Base-by-base conservation (phyloP, 1,140 invertebrate species). In the Trichonephila clavata region DNA sequence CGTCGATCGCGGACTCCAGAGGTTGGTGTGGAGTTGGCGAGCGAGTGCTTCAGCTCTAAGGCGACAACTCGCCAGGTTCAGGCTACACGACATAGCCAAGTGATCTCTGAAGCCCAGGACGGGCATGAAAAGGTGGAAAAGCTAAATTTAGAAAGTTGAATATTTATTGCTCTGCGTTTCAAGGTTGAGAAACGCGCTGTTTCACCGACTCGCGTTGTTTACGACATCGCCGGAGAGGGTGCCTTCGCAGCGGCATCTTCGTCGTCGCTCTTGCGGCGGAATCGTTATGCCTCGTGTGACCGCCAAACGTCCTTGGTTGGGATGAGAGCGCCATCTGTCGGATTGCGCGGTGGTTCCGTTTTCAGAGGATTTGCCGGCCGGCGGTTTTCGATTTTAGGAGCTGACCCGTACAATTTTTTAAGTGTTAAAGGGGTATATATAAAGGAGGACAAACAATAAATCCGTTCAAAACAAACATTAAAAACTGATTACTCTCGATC, bases 1-100 rank as follows among this genome's bases (percentile, higher is more conserved):
- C 1, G 91, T 61, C 43, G 92, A 93, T 27, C 92, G 84, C 86
- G 98, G 96, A 71, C 97, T 97, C 93, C 97, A 97, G 89, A 98
- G 96, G 93, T 97, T 97, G 50, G 97, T 97, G 94, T 98, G 97
- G 89, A 98, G 96, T 95, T 97, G 97, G 92, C 97, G 96, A 83
- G 98, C 97, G 95, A 98, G 98, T 68, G 97, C 97, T 95, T 98
- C 97, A 24, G 97, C 97, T 89, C 97, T 96, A 59, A 97, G 97
- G 77, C 97, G 96, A 95, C 97, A 98, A 95, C 97, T 98, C 27
- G 94, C 94, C 84, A 94, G 86, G 81, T 92, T 94, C 10, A 94
- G 63, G 61, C 91, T 94, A 61, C 94, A 94, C 20, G 90, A 92
- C 68, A 94, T 90, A 32, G 89, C 81, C 91, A 77, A 90, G 39